Base-by-base conservation (phyloP, 2,888 invertebrate species). In the Malachius bipustulatus region DNA sequence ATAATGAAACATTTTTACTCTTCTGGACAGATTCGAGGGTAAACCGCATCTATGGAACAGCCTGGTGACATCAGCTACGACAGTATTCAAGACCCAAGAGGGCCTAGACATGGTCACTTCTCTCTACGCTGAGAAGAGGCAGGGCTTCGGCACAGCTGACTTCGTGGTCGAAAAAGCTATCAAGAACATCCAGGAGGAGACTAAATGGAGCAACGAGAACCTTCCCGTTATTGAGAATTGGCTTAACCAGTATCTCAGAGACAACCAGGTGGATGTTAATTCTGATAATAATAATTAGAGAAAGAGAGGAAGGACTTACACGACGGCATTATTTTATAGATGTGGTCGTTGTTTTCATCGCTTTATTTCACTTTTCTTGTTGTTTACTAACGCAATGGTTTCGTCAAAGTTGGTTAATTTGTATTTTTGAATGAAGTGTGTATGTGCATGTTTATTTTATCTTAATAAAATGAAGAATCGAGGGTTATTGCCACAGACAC, bases 11-110 rank as follows among this genome's bases (percentile, higher is more conserved):
- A 9, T 16, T 30, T 36, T 42, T 12, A 35, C 38, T 39, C 32
- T 43, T 35, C 15, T 30, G 51, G 57, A 32, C 52, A 81, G 80
- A 53, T 78, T 77, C 49, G 67, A 70, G 46, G 71, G 70, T 40
- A 78, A 76, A 52, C 74, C 77, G 0, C 77, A 78, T 50, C 62
- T 84, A 2, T 85, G 84, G 85, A 78, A 82, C 48, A 77, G 71
- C 49, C 62, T 85, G 4, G 73, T 84, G 26, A 73, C 77, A 16
- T 74, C 80, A 3, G 80, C 83, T 0, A 82, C 82, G 0, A 75
- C 79, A 0, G 71, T 74, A 2, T 84, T 84, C 58, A 81, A 78
- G 31, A 83, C 82, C 0, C 73, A 79, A 51, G 73, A 76, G 47
- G 84, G 82, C 1, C 64, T 80, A 9, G 73, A 78, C 41, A 69